A percentile compares a stretch with the other conserved stretches of the same genome.
Conservation (phyloP, 2,888 invertebrate species). For the Yponomeuta plumbellus region DNA sequence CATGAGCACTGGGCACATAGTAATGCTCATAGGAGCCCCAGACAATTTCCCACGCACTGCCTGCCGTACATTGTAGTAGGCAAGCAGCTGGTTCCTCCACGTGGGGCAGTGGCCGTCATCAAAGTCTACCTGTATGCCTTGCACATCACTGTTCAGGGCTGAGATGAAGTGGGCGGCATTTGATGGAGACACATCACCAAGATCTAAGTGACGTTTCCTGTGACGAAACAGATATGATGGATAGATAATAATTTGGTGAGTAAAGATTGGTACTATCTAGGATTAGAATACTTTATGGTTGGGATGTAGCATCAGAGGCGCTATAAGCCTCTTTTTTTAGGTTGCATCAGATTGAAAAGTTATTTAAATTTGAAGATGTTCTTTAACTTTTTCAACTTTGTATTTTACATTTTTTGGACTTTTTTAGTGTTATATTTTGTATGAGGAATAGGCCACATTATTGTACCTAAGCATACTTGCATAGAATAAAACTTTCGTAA, state of each 20-base stretch:
- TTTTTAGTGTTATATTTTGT: no score
- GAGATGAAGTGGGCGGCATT: conserved; percentile 74
- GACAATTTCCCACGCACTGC: conserved; percentile 71
- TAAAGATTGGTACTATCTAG: no score
- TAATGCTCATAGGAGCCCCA: conserved; percentile 67
- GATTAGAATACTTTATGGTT: no score
- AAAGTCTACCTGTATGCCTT: conserved; percentile 81
- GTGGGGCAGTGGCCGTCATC: conserved; percentile 85
- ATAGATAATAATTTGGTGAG: not conserved
- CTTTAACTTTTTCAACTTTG: no score
- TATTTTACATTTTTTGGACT: no score
- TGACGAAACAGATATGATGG: not conserved
- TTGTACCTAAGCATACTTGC: no score
- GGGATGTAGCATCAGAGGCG: no score
- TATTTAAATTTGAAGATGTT: no score
- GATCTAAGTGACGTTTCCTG: conserved; percentile 78
- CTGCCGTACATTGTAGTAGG: conserved; percentile 76
- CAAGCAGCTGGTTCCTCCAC: conserved; percentile 81
- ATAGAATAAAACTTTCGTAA: no score
- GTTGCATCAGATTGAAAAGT: no score
- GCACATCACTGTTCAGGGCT: conserved; percentile 73
- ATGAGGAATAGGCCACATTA: no score
- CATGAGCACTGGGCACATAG: conserved; percentile 78
- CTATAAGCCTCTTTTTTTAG: no score
- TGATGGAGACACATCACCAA: conserved; percentile 80